These are phyloP conservation scores for Clanis bilineata DNA, from an alignment of 2,888 invertebrate genomes.

Conservation along the genomic window DNA sequence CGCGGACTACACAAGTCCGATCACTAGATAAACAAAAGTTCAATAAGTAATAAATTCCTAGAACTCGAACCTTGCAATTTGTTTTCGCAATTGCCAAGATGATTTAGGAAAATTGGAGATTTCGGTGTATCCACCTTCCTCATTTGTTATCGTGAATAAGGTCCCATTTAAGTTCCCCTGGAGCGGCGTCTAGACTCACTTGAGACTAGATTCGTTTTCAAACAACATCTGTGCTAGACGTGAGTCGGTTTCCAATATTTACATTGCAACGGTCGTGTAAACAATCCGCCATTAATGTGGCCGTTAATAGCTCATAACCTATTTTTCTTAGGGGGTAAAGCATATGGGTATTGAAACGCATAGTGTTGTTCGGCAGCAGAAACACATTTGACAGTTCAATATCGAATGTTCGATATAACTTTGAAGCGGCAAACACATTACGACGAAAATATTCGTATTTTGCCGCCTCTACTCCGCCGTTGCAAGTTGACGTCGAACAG, in stretches of 20 bases:
- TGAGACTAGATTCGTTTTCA: slow-evolving; percentile 38
- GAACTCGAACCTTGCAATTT: background rate
- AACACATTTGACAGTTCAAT: no score
- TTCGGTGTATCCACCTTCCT: slow-evolving; percentile 28
- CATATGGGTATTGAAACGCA: no score
- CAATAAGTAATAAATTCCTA: background rate
- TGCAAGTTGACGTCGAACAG: no score
- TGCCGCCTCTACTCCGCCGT: no score
- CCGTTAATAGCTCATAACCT: background rate
- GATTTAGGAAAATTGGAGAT: background rate
- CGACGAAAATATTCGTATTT: no score
- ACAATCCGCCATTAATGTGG: background rate
- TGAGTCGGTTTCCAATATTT: slow-evolving; percentile 34
- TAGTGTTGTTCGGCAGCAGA: no score
- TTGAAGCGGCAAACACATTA: no score
- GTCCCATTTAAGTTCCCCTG: slow-evolving; percentile 36
- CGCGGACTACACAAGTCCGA: no score
- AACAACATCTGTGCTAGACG: slow-evolving; percentile 46
- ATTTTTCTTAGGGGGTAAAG: background rate
- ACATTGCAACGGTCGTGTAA: slow-evolving; percentile 28
- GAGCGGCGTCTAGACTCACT: slow-evolving; percentile 60
- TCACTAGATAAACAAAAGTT: background rate
- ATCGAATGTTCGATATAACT: no score
- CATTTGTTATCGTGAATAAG: slow-evolving; percentile 35
- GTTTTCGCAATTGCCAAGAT: background rate